These are phyloP conservation scores for Dichetophora obliterata DNA, from an alignment of 2,888 invertebrate species.

Conservation along the genomic window DNA sequence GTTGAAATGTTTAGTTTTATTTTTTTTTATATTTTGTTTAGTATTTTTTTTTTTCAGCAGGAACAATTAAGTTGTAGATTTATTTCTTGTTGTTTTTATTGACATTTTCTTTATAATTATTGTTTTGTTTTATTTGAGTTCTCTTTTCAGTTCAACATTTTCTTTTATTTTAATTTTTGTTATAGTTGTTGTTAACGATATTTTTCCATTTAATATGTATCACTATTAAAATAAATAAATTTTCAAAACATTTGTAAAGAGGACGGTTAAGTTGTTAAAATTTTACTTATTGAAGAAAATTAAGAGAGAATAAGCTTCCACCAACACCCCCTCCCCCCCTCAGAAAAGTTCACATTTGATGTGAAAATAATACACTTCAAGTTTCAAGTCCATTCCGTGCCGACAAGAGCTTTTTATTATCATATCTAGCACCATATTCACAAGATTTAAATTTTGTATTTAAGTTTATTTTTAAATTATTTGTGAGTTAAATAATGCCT, in stretches of 20 bases:
- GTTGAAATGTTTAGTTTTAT: conserved; percentile 22
- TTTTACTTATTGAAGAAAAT: too few relatives aligned
- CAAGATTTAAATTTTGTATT: too few relatives aligned
- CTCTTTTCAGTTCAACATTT: background rate
- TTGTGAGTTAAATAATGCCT: too few relatives aligned
- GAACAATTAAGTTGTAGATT: conserved; percentile 12
- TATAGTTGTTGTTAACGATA: conserved; percentile 9
- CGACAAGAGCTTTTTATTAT: too few relatives aligned
- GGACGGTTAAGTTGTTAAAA: conserved; percentile 30
- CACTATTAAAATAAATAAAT: conserved; percentile 5
- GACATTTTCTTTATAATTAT: background rate
- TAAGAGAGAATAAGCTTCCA: too few relatives aligned
- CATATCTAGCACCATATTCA: too few relatives aligned
- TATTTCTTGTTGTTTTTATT: background rate
- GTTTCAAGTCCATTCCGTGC: too few relatives aligned
- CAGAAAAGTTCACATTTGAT: too few relatives aligned
- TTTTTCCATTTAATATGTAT: background rate
- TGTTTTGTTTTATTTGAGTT: background rate
- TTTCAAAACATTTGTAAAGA: conserved; percentile 26
- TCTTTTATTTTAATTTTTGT: background rate
- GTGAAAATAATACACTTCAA: too few relatives aligned
- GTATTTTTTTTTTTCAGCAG: conserved; percentile 34
- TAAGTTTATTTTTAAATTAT: too few relatives aligned
- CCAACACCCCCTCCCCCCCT: too few relatives aligned
- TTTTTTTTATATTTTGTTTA: conserved; percentile 26